phyloP scores from a whole-genome alignment of 2,888 invertebrate species.

The Ochropleura leucogaster region DNA sequence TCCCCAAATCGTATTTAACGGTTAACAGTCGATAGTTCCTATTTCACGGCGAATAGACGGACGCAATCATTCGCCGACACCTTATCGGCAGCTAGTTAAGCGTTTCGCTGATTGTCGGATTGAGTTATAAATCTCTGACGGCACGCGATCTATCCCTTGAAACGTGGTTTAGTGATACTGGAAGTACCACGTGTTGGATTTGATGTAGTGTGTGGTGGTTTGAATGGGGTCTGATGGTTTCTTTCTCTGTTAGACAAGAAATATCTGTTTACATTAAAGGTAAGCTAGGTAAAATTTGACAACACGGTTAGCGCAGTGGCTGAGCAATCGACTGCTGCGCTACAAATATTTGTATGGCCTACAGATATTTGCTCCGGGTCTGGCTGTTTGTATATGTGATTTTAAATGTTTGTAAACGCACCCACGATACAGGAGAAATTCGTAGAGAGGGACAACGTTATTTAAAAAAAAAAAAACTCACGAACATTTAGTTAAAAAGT shows the following conservation, averaged over 20 bases:
- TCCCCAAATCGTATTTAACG: slow-evolving; percentile 61
- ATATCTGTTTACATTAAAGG: no score
- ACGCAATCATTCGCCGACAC: slow-evolving; percentile 84
- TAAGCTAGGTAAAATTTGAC: no score
- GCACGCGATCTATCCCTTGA: slow-evolving; percentile 86
- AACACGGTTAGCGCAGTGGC: no score
- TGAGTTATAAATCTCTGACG: slow-evolving; percentile 87
- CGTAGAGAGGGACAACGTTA: no score
- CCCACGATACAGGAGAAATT: no score
- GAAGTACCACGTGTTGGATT: slow-evolving; percentile 60
- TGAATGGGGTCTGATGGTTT: not conserved
- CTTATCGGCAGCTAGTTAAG: slow-evolving; percentile 89
- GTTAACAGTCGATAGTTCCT: slow-evolving; percentile 64
- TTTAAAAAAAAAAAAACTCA: no score
- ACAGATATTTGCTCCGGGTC: no score
- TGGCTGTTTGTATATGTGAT: no score
- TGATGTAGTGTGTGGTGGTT: slow-evolving; percentile 25
- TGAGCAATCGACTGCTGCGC: no score
- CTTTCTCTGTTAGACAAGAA: not conserved
- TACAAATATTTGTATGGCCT: no score
- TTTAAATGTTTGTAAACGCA: no score
- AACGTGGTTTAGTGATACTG: slow-evolving; percentile 71
- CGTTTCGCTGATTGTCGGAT: slow-evolving; percentile 89
- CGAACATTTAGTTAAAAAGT: no score
- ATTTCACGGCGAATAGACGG: slow-evolving; percentile 77